A percentile compares a stretch with the other conserved stretches of the same genome.
Evolutionary conservation across 2,113 vertebrate genomes (phyloP).

Genomic region (Acrocephalus arundinaceus): DNA sequence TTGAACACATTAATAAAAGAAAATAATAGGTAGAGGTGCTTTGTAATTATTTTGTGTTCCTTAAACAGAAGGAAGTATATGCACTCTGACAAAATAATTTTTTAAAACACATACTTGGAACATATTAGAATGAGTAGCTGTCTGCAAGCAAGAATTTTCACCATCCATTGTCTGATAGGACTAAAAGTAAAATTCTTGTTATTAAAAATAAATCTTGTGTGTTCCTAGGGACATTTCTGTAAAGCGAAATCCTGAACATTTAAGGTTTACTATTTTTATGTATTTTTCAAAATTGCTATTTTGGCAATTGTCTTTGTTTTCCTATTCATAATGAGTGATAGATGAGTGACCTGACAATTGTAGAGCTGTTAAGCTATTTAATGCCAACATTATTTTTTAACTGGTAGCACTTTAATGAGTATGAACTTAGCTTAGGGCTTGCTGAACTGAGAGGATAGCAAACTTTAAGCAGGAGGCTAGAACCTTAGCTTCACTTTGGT

Average conservation of each 20-base stretch:
- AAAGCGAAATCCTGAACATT: background rate
- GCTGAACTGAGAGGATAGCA: background rate
- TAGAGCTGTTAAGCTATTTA: background rate
- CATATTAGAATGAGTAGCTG: background rate
- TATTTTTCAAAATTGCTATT: background rate
- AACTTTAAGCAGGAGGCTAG: background rate
- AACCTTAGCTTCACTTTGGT: constrained; percentile 12
- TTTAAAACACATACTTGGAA: background rate
- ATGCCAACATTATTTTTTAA: background rate
- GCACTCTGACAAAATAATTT: background rate
- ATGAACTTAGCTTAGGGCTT: background rate
- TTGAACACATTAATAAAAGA: background rate
- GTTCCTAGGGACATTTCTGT: background rate
- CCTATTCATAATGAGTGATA: background rate
- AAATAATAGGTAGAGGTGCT: background rate
- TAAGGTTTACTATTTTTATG: constrained; percentile 2
- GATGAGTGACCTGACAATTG: background rate
- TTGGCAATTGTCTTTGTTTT: constrained; percentile 7
- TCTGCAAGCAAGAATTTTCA: background rate
- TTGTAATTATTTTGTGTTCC: background rate
- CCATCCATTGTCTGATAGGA: background rate
- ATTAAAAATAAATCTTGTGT: background rate
- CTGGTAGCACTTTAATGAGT: background rate
- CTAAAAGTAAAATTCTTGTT: background rate
- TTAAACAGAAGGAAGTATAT: background rate